phyloP scores from a whole-genome alignment of 2,888 invertebrate species.

The Spodoptera picta region DNA sequence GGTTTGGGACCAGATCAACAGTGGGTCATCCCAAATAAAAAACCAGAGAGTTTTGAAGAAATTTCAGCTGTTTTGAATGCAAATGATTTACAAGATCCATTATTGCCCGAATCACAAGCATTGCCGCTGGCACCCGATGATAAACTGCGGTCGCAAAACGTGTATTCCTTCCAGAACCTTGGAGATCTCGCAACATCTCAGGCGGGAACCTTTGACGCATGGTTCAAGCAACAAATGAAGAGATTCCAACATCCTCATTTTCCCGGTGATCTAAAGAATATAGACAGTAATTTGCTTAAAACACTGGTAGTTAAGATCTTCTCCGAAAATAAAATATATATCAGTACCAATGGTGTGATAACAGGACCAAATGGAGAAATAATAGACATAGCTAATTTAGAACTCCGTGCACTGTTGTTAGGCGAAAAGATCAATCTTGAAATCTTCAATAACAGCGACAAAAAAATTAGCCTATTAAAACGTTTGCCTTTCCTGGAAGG shows the following conservation, averaged over 20 bases:
- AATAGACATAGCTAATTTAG: slow-evolving; percentile 62
- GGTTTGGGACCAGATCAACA: too few species aligned
- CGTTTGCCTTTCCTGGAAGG: slow-evolving; percentile 65
- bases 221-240: slow-evolving; percentile 66
- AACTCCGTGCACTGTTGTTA: slow-evolving; percentile 69
- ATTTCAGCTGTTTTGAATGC: too few species aligned
- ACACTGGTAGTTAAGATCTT: slow-evolving; percentile 62
- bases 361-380: slow-evolving; percentile 60
- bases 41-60: too few species aligned
- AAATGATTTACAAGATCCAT: too few species aligned
- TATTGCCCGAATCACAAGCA: too few species aligned
- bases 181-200: too few species aligned
- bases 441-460: slow-evolving; percentile 31
- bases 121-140: too few species aligned
- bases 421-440: slow-evolving; percentile 62
- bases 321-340: slow-evolving; percentile 60
- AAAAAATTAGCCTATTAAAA: slow-evolving; percentile 28
- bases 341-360: slow-evolving; percentile 60
- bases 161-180: too few species aligned
- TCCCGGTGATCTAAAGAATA: slow-evolving; percentile 41
- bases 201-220: slow-evolving; percentile 60
- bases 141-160: too few species aligned
- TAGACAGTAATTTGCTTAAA: slow-evolving; percentile 58
- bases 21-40: too few species aligned
- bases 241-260: slow-evolving; percentile 47